phyloP scores from a whole-genome alignment of 2,113 vertebrate genomes.

The Oryzias javanicus region DNA sequence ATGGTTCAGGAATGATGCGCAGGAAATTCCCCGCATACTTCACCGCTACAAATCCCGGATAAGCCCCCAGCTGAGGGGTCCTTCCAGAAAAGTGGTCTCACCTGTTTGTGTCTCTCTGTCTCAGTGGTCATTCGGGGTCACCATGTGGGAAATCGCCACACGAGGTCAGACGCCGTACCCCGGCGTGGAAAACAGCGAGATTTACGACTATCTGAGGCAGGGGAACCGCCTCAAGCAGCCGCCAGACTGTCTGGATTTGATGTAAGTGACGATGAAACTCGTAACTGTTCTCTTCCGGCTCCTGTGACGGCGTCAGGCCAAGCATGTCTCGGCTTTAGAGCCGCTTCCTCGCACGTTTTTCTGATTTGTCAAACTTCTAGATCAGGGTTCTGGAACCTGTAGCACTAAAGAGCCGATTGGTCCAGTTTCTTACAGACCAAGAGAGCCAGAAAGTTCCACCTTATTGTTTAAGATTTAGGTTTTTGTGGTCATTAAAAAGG shows the following conservation, averaged over 20 bases:
- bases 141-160: constrained; percentile 94
- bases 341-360: no score
- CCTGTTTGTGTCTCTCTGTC: neutral
- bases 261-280: constrained; percentile 76
- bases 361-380: no score
- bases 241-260: constrained; percentile 86
- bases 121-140: constrained; percentile 94
- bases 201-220: constrained; percentile 90
- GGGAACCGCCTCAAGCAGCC: constrained; percentile 92
- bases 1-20: no score
- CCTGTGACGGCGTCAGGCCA: neutral
- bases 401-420: no score
- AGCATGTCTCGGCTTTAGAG: no score
- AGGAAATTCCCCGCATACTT: no score
- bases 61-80: neutral
- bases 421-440: no score
- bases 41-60: no score
- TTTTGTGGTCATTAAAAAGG: no score
- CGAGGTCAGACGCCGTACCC: constrained; percentile 91
- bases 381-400: no score
- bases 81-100: neutral
- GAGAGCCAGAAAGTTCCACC: no score
- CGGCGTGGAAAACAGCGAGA: constrained; percentile 92
- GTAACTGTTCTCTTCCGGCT: neutral
- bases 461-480: no score